phyloP scores from a whole-genome alignment of 2,888 invertebrate species.

The Brassicogethes aeneus region DNA sequence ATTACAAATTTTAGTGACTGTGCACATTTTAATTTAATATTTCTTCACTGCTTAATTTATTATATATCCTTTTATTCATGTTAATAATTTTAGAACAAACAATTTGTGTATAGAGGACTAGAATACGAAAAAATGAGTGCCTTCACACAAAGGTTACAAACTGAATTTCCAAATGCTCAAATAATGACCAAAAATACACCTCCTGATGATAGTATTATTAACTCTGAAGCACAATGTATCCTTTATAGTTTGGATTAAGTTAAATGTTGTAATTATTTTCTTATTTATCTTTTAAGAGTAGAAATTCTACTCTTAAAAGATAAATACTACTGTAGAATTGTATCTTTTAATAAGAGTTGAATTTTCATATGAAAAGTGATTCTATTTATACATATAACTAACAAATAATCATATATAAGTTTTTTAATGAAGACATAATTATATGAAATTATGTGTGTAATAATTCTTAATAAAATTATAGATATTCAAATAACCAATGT shows the following conservation, averaged over 20 bases:
- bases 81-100: conserved; percentile 64
- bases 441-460: conserved; percentile 1
- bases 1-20: too few relatives aligned
- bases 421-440: not conserved
- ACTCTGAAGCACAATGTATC: conserved; percentile 80
- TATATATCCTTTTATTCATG: too few relatives aligned
- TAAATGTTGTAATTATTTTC: not conserved
- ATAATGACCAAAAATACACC: conserved; percentile 86
- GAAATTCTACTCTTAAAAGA: not conserved
- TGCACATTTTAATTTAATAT: too few relatives aligned
- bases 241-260: conserved; percentile 19
- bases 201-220: conserved; percentile 78
- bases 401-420: too few relatives aligned
- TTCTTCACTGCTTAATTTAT: too few relatives aligned
- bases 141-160: conserved; percentile 86
- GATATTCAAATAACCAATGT: conserved; percentile 93
- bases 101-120: conserved; percentile 89
- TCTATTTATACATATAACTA: too few relatives aligned
- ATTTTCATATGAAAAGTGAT: not conserved
- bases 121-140: conserved; percentile 93
- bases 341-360: not conserved
- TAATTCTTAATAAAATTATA: conserved; percentile 29
- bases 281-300: not conserved
- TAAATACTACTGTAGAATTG: not conserved
- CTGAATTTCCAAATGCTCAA: conserved; percentile 91